Base-by-base conservation (phyloP, 2,888 invertebrate species). In the Chrysodeixis includens region DNA sequence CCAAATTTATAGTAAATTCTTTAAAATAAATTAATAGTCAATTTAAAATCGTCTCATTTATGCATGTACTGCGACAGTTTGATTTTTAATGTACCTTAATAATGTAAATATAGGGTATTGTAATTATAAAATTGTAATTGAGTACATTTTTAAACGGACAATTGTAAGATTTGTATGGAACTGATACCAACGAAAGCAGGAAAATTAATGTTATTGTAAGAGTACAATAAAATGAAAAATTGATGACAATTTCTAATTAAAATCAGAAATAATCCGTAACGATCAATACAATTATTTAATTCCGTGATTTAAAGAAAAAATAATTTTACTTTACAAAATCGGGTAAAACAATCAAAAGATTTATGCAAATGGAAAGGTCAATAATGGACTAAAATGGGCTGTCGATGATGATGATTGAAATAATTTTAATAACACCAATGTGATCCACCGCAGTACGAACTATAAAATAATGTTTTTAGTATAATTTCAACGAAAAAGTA, bases 101-200 rank as follows among this genome's bases (percentile, higher is more conserved):
- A 60, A 68, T 79, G 79, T 79, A 79, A 73, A 79, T 79, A 79
- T 77, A 68, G 64, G 26, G 66, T 71, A 70, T 68, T 64, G 62
- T 65, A 51, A 62, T 30, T 12, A 54, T 65, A 69, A 69, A 35
- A 63, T 66, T 69, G 55, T 70, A 67, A 60, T 69, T 69, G 62
- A 73, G 68, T 72, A 70, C 59, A 77, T 73, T 71, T 75, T 54
- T 66, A 60, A 76, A 66, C 58, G 35, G 57, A 55, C 30, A 59
- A 63, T 63, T 70, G 71, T 62, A 51, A 66, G 67, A 49, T 55
- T 53, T 52, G 51, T 16, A 14, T 57, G n/a, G 12, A 46, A 55
- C 20, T 5, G 16, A 69, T 68, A 62, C 14, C 6, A 51, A 63
- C 56, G 32, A 49, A 20, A 40, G n/a, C n/a, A n/a, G n/a, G 40